These are phyloP conservation scores for Poecilia picta DNA, from an alignment of 2,797 vertebrate species.

Conservation along the genomic window DNA sequence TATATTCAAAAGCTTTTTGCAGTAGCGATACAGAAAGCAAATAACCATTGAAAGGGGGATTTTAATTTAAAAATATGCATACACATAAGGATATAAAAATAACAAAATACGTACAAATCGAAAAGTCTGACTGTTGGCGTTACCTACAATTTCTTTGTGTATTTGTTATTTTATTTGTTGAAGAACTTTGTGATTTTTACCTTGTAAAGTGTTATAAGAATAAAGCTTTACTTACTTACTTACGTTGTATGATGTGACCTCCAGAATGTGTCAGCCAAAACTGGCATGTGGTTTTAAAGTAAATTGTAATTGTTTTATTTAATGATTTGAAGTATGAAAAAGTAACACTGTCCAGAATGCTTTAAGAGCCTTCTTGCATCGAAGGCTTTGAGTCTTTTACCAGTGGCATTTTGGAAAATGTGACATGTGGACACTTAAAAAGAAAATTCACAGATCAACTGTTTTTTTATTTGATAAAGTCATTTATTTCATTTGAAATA, in stretches of 20 bases:
- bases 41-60: background rate
- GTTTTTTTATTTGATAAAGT: slow-evolving; percentile 53
- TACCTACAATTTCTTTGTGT: background rate
- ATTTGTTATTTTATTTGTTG: too few relatives aligned
- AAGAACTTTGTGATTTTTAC: too few relatives aligned
- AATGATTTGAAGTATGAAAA: background rate
- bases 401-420: background rate
- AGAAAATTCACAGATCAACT: background rate
- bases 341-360: background rate
- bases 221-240: too few relatives aligned
- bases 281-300: background rate
- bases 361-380: background rate
- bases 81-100: background rate
- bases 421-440: background rate
- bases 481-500: slow-evolving; percentile 67
- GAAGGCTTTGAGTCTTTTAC: background rate
- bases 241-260: background rate
- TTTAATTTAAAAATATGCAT: background rate
- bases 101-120: background rate
- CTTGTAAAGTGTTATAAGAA: too few relatives aligned
- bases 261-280: background rate
- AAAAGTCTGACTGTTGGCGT: background rate
- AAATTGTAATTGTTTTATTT: background rate
- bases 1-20: background rate
- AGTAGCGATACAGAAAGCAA: background rate